phyloP scores from a whole-genome alignment of 2,888 invertebrate species.

The Quadroppia sp. region DNA sequence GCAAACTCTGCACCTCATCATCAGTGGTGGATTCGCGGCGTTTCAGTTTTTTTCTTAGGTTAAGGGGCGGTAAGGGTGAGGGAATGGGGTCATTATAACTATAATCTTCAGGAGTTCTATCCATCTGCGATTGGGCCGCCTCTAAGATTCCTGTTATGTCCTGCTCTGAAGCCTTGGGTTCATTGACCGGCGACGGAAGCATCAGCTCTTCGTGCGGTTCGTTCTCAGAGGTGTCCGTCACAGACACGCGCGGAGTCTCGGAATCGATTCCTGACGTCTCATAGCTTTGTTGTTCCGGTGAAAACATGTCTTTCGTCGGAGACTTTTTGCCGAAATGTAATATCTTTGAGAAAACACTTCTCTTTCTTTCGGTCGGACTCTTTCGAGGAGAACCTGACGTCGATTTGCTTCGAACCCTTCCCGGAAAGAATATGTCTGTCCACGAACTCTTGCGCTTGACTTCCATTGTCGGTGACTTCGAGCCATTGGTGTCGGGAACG shows the following conservation, averaged over 20 bases:
- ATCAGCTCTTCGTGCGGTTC: slow-evolving; percentile 36
- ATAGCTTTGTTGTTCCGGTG: neutral
- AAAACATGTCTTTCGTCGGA: neutral
- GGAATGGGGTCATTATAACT: neutral
- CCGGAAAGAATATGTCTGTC: slow-evolving; percentile 47
- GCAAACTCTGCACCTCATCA: slow-evolving; percentile 42
- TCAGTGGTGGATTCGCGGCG: slow-evolving; percentile 35
- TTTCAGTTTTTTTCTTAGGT: slow-evolving; percentile 42
- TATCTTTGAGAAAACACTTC: slow-evolving; percentile 25
- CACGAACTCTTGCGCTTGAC: slow-evolving; percentile 46
- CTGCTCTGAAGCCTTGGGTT: slow-evolving; percentile 37
- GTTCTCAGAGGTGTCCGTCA: slow-evolving; percentile 37
- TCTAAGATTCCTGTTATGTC: slow-evolving; percentile 37
- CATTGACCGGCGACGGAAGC: slow-evolving; percentile 25
- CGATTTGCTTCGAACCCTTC: slow-evolving; percentile 42
- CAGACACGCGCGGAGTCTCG: slow-evolving; percentile 36
- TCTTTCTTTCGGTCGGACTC: slow-evolving; percentile 38
- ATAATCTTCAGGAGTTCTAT: neutral
- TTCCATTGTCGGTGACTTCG: slow-evolving; percentile 29
- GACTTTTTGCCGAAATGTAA: slow-evolving; percentile 16
- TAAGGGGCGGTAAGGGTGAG: slow-evolving; percentile 31
- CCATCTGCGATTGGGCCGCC: slow-evolving; percentile 10
- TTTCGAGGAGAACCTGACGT: slow-evolving; percentile 41
- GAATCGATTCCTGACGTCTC: neutral
- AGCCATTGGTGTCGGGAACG: slow-evolving; percentile 5